phyloP scores from a whole-genome alignment of 1,140 invertebrate genomes.

The Dufourea novaeangliae region DNA sequence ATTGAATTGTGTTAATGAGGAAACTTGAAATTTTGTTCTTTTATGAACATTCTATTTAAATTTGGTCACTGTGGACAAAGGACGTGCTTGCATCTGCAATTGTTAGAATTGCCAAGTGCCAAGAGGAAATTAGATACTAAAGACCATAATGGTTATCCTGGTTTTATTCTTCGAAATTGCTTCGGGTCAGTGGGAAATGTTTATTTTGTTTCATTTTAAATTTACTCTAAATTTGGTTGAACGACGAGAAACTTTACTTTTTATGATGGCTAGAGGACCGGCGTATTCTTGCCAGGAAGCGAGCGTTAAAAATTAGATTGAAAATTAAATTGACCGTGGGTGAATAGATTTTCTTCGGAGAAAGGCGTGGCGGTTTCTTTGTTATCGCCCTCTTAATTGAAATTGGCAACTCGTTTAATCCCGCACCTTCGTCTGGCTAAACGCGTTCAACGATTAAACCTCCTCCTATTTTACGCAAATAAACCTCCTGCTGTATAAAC shows the following conservation, averaged over 20 bases:
- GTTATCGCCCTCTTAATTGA: slow-evolving; percentile 41
- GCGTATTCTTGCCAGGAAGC: not conserved
- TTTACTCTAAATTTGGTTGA: not conserved
- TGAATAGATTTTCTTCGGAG: slow-evolving; percentile 18
- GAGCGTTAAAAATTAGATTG: slow-evolving; percentile 41
- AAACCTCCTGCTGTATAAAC: too few species aligned
- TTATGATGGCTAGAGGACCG: not conserved
- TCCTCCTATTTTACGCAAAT: not conserved
- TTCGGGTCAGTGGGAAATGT: not conserved
- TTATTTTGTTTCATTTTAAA: not conserved
- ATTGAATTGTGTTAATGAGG: too few species aligned
- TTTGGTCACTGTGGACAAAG: too few species aligned
- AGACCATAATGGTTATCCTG: too few species aligned
- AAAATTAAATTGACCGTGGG: slow-evolving; percentile 37
- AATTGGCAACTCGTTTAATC: slow-evolving; percentile 48
- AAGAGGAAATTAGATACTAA: not conserved
- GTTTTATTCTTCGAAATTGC: not conserved
- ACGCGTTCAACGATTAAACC: slow-evolving; percentile 23
- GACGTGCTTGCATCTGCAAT: too few species aligned
- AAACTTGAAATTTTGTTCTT: too few species aligned
- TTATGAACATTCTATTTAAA: too few species aligned
- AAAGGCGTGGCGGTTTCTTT: slow-evolving; percentile 2
- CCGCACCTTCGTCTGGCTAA: slow-evolving; percentile 1
- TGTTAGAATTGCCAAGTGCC: not conserved
- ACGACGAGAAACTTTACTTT: not conserved